phyloP scores from a whole-genome alignment of 2,888 invertebrate genomes.

The Tipula helvola region DNA sequence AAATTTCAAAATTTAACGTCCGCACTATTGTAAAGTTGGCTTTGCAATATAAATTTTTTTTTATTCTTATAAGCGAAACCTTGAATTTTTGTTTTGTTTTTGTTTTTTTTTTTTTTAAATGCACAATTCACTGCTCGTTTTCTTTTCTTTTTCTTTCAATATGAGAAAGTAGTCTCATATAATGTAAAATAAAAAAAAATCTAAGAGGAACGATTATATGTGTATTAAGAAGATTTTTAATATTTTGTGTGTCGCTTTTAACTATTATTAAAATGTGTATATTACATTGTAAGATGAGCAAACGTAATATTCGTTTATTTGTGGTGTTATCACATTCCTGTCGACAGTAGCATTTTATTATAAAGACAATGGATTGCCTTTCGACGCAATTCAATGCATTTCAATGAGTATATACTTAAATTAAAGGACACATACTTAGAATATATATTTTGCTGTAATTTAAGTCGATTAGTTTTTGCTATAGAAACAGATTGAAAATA shows the following conservation, averaged over 20 bases:
- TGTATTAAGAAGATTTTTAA: neutral
- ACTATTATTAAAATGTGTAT: neutral
- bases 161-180: neutral
- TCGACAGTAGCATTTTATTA: neutral
- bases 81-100: slow-evolving; percentile 4
- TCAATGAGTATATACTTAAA: too few species aligned
- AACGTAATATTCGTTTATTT: neutral
- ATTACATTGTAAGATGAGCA: neutral
- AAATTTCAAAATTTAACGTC: neutral
- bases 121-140: neutral
- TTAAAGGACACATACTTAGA: too few species aligned
- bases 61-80: neutral
- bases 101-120: neutral
- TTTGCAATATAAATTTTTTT: neutral
- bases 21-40: neutral
- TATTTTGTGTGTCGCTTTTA: neutral
- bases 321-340: neutral
- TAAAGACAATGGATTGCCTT: neutral
- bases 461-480: too few species aligned
- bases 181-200: neutral
- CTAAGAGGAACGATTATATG: neutral
- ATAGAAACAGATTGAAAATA: too few species aligned
- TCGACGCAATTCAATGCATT: too few species aligned
- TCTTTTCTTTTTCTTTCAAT: neutral
- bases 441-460: too few species aligned